Base-by-base conservation (phyloP, 2,888 invertebrate species). In the Eudasyphora cyanicolor region DNA sequence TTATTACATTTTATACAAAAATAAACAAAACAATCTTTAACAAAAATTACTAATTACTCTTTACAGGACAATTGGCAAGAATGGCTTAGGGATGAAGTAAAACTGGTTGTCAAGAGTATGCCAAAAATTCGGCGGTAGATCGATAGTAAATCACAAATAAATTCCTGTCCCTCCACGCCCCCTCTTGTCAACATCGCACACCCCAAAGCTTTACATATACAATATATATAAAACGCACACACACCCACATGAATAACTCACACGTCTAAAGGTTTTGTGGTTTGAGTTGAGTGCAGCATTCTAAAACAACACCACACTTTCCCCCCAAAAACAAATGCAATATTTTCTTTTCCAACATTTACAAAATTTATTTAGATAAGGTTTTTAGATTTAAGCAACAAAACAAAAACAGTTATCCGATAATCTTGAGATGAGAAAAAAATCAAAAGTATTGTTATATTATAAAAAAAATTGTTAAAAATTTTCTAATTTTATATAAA, bases 11-110 rank as follows among this genome's bases (percentile, higher is more conserved):
- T 35, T 21, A 6, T n/a, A 32, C 1, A 62, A 17, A 32, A 32
- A 14, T 19, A 24, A 57, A 57, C 24, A 14, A 27, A 29, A 27
- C 29, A n/a, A 42, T 38, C 51, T 74, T 74, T 45, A 45, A 45
- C 45, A n/a, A 64, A 57, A 51, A 78, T 81, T 75, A 84, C 77
- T 75, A 82, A 49, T 57, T 60, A 57, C 69, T 74, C 49, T 84
- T 87, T 86, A 85, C 89, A 91, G 91, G 91, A 90, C 86, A 90
- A 90, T 86, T 91, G 90, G 88, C 89, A 91, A 86, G 87, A 88
- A 80, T 91, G 91, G 92, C 89, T 91, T 81, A 90, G 90, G 88
- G 90, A 91, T 85, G 91, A 91, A 87, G 86, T 91, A 78, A 91
- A 90, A 85, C 87, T 89, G 77, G 85, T 91, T 85, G 88, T 89